Conservation (phyloP, 2,113 vertebrate species). For the Phaethornis superciliosus region DNA sequence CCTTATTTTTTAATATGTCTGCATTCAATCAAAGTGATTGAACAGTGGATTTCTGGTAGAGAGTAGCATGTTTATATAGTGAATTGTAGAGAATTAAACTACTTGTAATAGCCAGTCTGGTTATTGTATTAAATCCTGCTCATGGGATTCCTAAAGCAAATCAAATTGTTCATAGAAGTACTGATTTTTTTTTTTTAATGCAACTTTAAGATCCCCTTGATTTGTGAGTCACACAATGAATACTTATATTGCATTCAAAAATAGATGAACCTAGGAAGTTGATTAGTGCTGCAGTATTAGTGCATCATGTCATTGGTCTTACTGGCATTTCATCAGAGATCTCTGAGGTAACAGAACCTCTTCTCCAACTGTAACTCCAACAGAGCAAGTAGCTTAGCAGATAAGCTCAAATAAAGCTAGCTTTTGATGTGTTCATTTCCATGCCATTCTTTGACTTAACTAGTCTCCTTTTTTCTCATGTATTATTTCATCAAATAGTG, state of each 20-base stretch:
- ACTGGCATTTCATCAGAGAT: conserved; percentile 17
- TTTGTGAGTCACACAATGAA: not conserved
- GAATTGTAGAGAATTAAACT: not conserved
- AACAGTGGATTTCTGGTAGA: not conserved
- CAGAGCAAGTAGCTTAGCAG: not conserved
- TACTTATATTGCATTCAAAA: conserved; percentile 10
- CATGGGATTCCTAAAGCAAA: not conserved
- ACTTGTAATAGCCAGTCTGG: not conserved
- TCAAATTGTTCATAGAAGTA: not conserved
- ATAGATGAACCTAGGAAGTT: not conserved
- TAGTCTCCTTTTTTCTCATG: conserved; percentile 35
- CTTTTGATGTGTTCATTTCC: conserved; percentile 23
- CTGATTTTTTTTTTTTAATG: not conserved
- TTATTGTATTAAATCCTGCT: not conserved
- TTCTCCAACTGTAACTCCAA: not conserved
- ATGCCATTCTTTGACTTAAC: not conserved
- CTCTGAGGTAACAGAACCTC: conserved; percentile 18
- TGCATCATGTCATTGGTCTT: conserved; percentile 41
- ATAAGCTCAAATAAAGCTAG: not conserved
- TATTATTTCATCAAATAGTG: conserved; percentile 56
- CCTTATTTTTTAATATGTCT: not conserved
- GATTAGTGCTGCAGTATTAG: conserved; percentile 36
- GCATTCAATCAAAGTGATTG: not conserved
- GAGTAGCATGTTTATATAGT: not conserved
- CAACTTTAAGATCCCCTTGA: not conserved